phyloP scores from a whole-genome alignment of 2,888 invertebrate species.

The Liopterus haemorrhoidalis region DNA sequence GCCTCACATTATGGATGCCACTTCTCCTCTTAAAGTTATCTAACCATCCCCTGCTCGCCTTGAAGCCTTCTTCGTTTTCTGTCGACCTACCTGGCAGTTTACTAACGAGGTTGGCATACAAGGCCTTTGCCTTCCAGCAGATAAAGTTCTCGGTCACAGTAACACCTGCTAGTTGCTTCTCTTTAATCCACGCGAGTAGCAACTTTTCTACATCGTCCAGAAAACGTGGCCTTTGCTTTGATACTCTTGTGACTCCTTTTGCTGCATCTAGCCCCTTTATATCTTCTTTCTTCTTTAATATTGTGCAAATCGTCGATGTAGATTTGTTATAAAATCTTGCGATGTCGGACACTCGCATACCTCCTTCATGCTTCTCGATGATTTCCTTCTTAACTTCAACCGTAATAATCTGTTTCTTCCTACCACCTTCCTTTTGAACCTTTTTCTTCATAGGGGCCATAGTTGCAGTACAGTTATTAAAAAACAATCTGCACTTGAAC shows the following conservation, averaged over 20 bases:
- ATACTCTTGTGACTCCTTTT: constrained; percentile 26
- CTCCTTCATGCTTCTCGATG: constrained; percentile 22
- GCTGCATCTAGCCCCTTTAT: constrained; percentile 24
- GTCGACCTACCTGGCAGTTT: constrained; percentile 16
- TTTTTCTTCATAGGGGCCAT: too few relatives aligned
- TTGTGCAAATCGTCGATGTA: constrained; percentile 28
- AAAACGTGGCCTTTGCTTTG: constrained; percentile 20
- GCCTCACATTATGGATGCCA: too few relatives aligned
- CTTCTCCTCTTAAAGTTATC: too few relatives aligned
- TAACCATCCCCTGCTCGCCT: too few relatives aligned
- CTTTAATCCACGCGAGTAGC: constrained; percentile 25
- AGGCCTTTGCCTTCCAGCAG: constrained; percentile 24
- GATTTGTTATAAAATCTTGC: constrained; percentile 23
- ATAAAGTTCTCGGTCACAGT: too few relatives aligned
- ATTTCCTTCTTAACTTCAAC: constrained; percentile 27
- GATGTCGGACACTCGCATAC: constrained; percentile 21
- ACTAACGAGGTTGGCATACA: constrained; percentile 22
- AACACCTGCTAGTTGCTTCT: constrained; percentile 24
- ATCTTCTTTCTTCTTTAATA: constrained; percentile 25
- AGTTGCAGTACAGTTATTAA: too few relatives aligned
- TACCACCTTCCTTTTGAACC: too few relatives aligned
- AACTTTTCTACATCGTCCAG: constrained; percentile 26
- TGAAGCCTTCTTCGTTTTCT: constrained; percentile 9
- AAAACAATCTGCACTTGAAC: too few relatives aligned
- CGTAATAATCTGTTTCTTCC: constrained; percentile 26